Conservation (phyloP, 2,888 invertebrate genomes). For the Ochropleura leucogaster region DNA sequence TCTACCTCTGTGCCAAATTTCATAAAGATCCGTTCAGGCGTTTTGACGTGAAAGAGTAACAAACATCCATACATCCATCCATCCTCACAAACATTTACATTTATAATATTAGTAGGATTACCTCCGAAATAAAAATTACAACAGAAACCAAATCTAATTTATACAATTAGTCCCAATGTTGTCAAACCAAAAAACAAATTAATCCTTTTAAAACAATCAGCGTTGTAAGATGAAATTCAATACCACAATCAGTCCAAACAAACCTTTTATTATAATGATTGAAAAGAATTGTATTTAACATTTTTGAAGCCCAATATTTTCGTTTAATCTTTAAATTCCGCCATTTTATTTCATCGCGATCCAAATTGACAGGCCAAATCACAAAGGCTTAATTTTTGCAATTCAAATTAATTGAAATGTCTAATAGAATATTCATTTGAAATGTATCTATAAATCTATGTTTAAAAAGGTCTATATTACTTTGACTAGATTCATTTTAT, state of each 20-base stretch:
- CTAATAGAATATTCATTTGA: conserved; percentile 30
- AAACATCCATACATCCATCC: too few species aligned
- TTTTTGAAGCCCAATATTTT: conserved; percentile 30
- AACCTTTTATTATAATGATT: conserved; percentile 10
- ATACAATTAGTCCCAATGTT: conserved; percentile 6
- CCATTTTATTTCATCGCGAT: conserved; percentile 23
- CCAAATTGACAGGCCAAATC: conserved; percentile 54
- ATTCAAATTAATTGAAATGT: conserved; percentile 32
- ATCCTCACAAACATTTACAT: too few species aligned
- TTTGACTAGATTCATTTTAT: neutral
- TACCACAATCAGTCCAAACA: conserved; percentile 19
- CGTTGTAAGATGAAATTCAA: conserved; percentile 21
- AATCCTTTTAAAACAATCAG: conserved; percentile 15
- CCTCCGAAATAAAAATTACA: neutral
- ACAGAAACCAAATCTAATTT: neutral
- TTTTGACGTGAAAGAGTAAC: too few species aligned
- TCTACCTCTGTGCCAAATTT: too few species aligned
- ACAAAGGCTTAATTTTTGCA: conserved; percentile 30
- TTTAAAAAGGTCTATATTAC: neutral
- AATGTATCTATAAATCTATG: conserved; percentile 24
- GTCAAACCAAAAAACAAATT: conserved; percentile 11
- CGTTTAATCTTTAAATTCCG: conserved; percentile 24
- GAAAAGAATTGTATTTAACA: conserved; percentile 24
- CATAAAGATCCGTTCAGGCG: too few species aligned
- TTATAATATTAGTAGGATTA: neutral